Percentiles rank a stretch among this genome's conserved stretches.
Conservation (phyloP, 2,113 vertebrate species). For the Hucho hucho region DNA sequence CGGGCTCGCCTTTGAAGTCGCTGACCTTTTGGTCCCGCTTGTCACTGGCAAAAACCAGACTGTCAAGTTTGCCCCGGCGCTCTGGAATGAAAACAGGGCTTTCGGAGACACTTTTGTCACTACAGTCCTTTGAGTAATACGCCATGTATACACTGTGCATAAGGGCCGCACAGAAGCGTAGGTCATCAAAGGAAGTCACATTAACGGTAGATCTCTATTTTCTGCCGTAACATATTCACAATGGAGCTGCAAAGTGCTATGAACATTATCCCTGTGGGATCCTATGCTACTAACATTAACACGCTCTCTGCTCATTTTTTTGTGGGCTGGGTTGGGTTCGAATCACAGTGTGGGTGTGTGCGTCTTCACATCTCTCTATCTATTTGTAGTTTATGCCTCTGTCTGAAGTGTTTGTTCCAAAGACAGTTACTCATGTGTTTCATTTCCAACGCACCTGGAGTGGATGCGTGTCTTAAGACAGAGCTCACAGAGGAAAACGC, state of each 20-base stretch:
- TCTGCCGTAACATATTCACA: neutral
- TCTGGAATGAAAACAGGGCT: neutral
- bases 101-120: constrained; percentile 16
- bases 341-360: constrained; percentile 35
- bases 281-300: neutral
- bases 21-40: constrained; percentile 64
- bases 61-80: constrained; percentile 60
- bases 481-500: constrained; percentile 45
- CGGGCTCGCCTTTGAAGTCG: constrained; percentile 60
- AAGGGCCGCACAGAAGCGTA: neutral
- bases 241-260: neutral
- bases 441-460: constrained; percentile 73
- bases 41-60: constrained; percentile 59
- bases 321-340: neutral
- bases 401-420: constrained; percentile 16
- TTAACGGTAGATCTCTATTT: neutral
- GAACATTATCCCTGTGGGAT: neutral
- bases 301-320: neutral
- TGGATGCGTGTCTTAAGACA: constrained; percentile 46
- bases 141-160: constrained; percentile 2
- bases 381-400: constrained; percentile 12
- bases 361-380: neutral
- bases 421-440: constrained; percentile 71
- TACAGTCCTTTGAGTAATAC: constrained; percentile 5
- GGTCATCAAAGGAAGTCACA: constrained; percentile 11